Percentiles rank a stretch among this genome's conserved stretches.
Conservation (phyloP, 2,888 invertebrate species). For the Pheosia tremula region DNA sequence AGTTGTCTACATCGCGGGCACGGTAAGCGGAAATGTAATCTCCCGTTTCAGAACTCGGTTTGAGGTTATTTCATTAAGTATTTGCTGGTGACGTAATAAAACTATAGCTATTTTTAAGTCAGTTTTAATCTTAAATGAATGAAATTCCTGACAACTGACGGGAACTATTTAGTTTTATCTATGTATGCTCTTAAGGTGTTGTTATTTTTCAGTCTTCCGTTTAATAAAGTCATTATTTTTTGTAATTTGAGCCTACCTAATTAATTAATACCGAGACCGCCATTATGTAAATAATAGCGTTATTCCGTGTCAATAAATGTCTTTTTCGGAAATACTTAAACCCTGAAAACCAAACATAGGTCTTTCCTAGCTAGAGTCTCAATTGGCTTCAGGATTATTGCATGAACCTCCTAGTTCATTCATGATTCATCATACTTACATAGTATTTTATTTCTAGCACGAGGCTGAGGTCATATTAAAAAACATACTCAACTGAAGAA, state of each 20-base stretch:
- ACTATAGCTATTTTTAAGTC: background rate
- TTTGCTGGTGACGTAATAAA: background rate
- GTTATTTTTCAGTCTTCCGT: too few relatives aligned
- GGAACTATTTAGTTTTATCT: too few relatives aligned
- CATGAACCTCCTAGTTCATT: background rate
- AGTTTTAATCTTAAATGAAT: background rate
- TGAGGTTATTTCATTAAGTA: background rate
- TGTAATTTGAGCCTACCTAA: too few relatives aligned
- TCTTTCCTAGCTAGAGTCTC: too few relatives aligned
- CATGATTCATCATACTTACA: background rate
- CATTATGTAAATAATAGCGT: too few relatives aligned
- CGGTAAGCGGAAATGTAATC: background rate
- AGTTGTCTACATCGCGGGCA: background rate
- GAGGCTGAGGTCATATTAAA: background rate
- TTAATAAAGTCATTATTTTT: too few relatives aligned
- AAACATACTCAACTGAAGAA: background rate
- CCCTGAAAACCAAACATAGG: too few relatives aligned
- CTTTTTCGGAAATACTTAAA: too few relatives aligned
- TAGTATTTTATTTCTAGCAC: background rate
- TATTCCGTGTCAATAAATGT: too few relatives aligned
- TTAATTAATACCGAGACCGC: too few relatives aligned
- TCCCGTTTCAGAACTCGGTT: background rate
- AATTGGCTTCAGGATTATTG: background rate
- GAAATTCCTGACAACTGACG: too few relatives aligned
- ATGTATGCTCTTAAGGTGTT: too few relatives aligned